phyloP scores from a whole-genome alignment of 2,888 invertebrate genomes.

The Xanthorhoe designata region DNA sequence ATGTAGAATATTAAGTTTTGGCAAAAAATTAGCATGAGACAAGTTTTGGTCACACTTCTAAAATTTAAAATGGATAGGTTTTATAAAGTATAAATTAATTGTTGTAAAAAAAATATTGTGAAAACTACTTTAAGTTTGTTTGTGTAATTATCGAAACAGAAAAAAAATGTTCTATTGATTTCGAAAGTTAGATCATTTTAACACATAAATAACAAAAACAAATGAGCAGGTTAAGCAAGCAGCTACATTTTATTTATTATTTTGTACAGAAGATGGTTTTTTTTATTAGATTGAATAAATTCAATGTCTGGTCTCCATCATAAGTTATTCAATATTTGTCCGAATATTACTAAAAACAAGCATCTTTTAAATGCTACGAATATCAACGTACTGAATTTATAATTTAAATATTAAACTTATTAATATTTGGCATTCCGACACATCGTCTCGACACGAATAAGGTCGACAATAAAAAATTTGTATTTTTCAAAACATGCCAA shows the following conservation, averaged over 20 bases:
- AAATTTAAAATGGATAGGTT: too few species aligned
- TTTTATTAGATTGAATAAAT: background rate
- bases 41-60: too few species aligned
- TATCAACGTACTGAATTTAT: conserved; percentile 23
- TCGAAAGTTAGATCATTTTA: background rate
- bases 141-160: background rate
- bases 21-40: too few species aligned
- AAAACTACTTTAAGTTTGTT: background rate
- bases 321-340: conserved; percentile 1
- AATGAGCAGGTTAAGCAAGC: background rate
- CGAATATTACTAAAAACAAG: conserved; percentile 23
- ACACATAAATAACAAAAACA: background rate
- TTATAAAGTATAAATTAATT: too few species aligned
- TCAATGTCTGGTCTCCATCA: background rate
- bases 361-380: conserved; percentile 19
- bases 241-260: background rate
- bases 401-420: conserved; percentile 26
- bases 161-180: background rate
- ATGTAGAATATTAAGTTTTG: background rate
- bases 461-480: conserved; percentile 38
- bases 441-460: conserved; percentile 31
- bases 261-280: background rate
- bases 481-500: conserved; percentile 51
- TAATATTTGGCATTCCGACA: conserved; percentile 28
- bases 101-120: background rate